phyloP scores from a whole-genome alignment of 2,113 vertebrate species.

The Catharus minimus region DNA sequence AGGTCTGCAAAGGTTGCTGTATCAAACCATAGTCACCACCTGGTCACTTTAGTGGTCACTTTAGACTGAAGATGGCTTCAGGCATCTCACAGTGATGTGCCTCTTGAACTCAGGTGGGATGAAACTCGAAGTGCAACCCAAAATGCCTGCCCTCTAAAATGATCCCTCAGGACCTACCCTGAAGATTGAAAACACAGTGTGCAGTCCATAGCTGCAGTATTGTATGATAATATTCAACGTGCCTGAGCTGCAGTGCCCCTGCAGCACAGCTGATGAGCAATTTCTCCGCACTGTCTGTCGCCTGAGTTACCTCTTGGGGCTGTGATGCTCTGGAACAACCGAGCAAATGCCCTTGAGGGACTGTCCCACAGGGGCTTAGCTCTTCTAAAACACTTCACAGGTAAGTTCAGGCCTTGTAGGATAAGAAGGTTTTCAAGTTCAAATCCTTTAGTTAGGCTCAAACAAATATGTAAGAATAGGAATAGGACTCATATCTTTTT shows the following conservation, averaged over 20 bases:
- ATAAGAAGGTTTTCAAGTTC: constrained; percentile 12
- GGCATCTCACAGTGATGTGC: not conserved
- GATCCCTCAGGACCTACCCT: not conserved
- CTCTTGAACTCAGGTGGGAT: not conserved
- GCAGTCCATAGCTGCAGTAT: not conserved
- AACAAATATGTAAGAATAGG: not conserved
- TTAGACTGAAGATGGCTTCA: not conserved
- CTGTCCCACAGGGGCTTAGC: not conserved
- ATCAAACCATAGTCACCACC: not conserved
- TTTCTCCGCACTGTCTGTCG: rapidly evolving
- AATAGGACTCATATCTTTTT: not conserved
- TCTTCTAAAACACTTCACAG: not conserved
- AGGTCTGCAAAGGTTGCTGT: not conserved
- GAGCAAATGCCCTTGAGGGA: not conserved
- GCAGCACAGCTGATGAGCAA: not conserved
- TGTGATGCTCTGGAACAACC: not conserved
- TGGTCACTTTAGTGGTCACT: not conserved
- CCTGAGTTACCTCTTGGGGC: not conserved
- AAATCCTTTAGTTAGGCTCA: constrained; percentile 5
- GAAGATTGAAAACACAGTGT: not conserved
- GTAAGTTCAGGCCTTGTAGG: not conserved
- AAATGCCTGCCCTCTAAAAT: not conserved
- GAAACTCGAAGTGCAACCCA: not conserved
- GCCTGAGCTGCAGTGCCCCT: not conserved
- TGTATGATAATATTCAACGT: not conserved